Evolutionary conservation across 37 sponge, comb jelly and placozoan species (phyloP), one percentile per base, ranked within the genome.

Genomic region (Haliclona indistincta): DNA sequence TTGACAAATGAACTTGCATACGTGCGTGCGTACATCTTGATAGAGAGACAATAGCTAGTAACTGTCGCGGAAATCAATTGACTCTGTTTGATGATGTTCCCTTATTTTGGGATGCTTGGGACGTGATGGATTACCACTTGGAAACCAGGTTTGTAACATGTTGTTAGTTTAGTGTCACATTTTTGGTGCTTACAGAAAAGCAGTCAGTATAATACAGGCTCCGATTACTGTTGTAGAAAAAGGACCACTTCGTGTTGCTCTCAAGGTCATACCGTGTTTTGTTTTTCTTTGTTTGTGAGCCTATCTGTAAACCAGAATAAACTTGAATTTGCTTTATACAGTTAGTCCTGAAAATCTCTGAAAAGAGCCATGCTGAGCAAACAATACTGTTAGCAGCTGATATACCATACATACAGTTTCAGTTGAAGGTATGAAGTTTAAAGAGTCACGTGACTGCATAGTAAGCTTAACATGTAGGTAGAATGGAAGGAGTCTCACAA

Each of bases 91-190:
- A 91, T 77, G 92, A 91, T 28, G 41, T 91, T 61, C 92, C 92
- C 33, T 73, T 91, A 37, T 91, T 79, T 70, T 91, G 92, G 92
- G 92, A 91, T 75, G 92, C 92, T 10, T 91, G 92, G 92, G 92
- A 91, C 38, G 92, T 91, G 7, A 91, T 91, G 92, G 87, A 86
- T 62, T 91, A 91, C 67, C 92, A 91, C 44, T 58, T 86, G 51
- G 92, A 91, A 43, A 91, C 92, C 38, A 75, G 92, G 73, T 63
- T 51, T n/a, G n/a, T n/a, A n/a, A n/a, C n/a, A n/a, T n/a, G n/a
- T n/a, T n/a, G n/a, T n/a, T n/a, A n/a, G n/a, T n/a, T n/a, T n/a
- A n/a, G n/a, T n/a, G n/a, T n/a, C n/a, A n/a, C n/a, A n/a, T n/a
- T n/a, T n/a, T n/a, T n/a, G n/a, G n/a, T n/a, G n/a, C n/a, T n/a